Evolutionary conservation across 2,888 invertebrate genomes (phyloP), one percentile per base, ranked within the genome.

Genomic region (Tupiocoris notatus): DNA sequence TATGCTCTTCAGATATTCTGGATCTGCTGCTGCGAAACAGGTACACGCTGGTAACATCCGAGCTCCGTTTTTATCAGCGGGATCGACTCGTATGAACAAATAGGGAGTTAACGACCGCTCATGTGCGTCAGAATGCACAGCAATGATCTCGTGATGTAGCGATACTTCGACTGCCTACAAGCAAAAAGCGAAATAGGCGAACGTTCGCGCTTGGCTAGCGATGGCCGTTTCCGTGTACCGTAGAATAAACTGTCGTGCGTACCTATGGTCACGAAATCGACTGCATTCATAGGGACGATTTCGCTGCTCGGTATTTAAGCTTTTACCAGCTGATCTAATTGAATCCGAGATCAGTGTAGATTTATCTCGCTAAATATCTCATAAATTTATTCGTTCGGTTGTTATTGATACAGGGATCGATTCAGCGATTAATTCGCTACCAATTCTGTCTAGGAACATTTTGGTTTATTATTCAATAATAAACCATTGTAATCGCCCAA

Each of bases 81-180:
- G 70, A 70, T 70, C 70, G 59, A 70, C 70, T 70, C 70, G 70
- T 70, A 70, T 70, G 70, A 70, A 70, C 70, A 70, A 70, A 70
- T 70, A 70, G 70, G 70, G 70, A 70, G 59, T 70, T 70, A 70
- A 70, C 70, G 70, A 70, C 70, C 70, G 70, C 70, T 70, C 70
- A 70, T 70, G 59, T 70, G 70, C 70, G 70, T 70, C 54, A 22
- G 70, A 59, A 70, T 57, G 70, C 20, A 39, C 39, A 20, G 70
- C 70, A 70, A 59, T 70, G 70, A 70, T 70, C 70, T 70, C 70
- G 70, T 70, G 70, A 70, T 70, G 70, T 24, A 59, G 70, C 59
- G 39, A 39, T 39, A 39, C 39, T 12, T 39, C 3, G 6, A 39
- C 6, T 39, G 12, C 39, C 70, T 58, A 70, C 59, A 59, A 25